phyloP scores from a whole-genome alignment of 2,113 vertebrate species.

The Neodontobutis hainanensis region DNA sequence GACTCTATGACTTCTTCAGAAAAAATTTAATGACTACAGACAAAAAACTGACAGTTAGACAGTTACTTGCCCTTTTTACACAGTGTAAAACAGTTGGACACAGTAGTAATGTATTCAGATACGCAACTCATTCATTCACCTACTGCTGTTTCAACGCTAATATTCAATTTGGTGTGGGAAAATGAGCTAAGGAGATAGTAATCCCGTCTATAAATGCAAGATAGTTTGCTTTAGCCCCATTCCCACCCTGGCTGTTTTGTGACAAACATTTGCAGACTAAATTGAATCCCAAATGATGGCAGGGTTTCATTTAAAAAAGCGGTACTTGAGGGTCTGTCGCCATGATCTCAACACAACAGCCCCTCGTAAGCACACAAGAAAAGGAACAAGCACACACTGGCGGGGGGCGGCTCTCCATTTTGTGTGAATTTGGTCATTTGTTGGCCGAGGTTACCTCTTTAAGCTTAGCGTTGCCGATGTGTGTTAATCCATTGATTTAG shows the following conservation, averaged over 20 bases:
- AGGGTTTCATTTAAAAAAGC: conserved; percentile 68
- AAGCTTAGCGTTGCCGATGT: conserved; percentile 68
- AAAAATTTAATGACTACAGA: no score
- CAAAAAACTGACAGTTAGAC: no score
- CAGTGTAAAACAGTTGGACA: conserved; percentile 40
- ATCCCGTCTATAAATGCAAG: conserved; percentile 68
- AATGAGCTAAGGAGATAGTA: conserved; percentile 55
- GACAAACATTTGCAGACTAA: conserved; percentile 65
- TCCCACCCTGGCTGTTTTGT: conserved; percentile 73
- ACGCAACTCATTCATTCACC: conserved; percentile 31
- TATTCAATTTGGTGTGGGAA: conserved; percentile 57
- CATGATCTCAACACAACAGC: conserved; percentile 57
- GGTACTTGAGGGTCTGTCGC: conserved; percentile 67
- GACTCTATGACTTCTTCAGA: no score
- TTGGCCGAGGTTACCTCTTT: conserved; percentile 71
- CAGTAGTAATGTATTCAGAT: conserved; percentile 21
- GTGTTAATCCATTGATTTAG: conserved; percentile 80
- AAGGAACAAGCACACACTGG: conserved; percentile 52
- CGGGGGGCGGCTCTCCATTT: conserved; percentile 59
- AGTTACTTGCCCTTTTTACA: conserved; percentile 11
- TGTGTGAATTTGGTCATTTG: conserved; percentile 78
- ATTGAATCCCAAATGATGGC: conserved; percentile 65
- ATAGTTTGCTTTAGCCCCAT: conserved; percentile 61
- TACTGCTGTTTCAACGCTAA: conserved; percentile 26
- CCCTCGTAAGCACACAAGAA: conserved; percentile 61